phyloP scores from a whole-genome alignment of 2,888 invertebrate species.

The Melangyna quadrimaculata region DNA sequence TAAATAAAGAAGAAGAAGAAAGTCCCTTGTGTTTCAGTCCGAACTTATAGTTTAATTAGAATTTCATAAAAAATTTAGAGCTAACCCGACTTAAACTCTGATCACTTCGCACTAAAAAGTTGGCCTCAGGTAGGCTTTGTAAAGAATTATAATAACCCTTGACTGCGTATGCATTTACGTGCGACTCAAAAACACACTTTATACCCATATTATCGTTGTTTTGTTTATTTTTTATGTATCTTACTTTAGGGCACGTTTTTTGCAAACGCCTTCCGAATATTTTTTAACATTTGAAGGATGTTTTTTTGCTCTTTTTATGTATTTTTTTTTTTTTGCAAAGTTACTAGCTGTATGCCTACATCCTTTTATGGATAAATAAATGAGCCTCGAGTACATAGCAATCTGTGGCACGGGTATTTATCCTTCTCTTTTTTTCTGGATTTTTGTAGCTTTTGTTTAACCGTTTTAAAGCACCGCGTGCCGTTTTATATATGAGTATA shows the following conservation, averaged over 20 bases:
- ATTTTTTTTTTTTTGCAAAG: not conserved
- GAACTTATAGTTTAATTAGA: too few relatives aligned
- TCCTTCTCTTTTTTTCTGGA: not conserved
- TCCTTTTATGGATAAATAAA: conserved; percentile 66
- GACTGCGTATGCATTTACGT: too few relatives aligned
- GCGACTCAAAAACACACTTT: not conserved
- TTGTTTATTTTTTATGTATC: not conserved
- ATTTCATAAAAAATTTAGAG: too few relatives aligned
- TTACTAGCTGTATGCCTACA: conserved; percentile 3
- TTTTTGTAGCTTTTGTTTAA: conserved; percentile 22
- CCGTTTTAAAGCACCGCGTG: conserved; percentile 41
- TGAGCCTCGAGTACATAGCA: conserved; percentile 60
- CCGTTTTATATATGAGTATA: not conserved
- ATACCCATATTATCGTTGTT: not conserved
- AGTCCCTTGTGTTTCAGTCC: too few relatives aligned
- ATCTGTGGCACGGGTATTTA: conserved; percentile 17
- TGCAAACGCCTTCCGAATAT: conserved; percentile 32
- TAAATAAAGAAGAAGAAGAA: too few relatives aligned
- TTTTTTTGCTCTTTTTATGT: conserved; percentile 4
- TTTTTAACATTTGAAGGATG: conserved; percentile 51
- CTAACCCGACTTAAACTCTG: too few relatives aligned
- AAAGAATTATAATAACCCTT: too few relatives aligned
- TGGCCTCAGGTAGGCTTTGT: too few relatives aligned
- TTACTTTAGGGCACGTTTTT: conserved; percentile 24
- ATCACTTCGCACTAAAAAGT: too few relatives aligned